These are phyloP conservation scores for Mus caroli DNA, from an alignment of 2,797 vertebrate genomes.

Conservation along the genomic window DNA sequence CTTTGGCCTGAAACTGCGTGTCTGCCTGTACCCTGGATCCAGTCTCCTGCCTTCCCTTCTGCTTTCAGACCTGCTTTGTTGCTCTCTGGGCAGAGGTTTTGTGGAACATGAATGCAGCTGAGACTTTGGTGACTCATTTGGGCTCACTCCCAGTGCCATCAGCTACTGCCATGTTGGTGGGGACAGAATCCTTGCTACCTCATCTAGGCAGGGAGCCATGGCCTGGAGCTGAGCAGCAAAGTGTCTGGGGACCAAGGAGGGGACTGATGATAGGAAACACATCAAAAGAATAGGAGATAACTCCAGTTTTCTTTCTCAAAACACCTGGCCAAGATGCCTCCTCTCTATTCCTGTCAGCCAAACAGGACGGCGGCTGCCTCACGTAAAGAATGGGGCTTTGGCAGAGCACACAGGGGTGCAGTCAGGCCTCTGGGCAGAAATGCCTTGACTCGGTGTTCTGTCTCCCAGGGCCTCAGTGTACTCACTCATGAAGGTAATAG, in stretches of 20 bases:
- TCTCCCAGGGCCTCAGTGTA: not conserved
- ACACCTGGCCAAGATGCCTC: not conserved
- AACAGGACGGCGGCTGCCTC: not conserved
- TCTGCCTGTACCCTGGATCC: not conserved
- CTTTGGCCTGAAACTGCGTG: not conserved
- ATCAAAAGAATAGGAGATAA: not conserved
- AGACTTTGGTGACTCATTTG: not conserved
- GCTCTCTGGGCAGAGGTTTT: not conserved
- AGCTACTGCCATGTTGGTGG: not conserved
- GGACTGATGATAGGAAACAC: not conserved
- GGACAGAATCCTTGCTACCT: not conserved
- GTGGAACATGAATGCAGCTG: not conserved
- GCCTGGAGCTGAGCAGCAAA: not conserved
- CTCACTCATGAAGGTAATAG: not conserved
- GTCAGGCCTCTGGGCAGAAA: not conserved
- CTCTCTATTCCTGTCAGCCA: not conserved
- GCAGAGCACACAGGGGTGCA: not conserved
- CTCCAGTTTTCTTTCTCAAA: conserved; percentile 3
- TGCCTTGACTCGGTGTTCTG: not conserved
- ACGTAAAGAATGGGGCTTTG: not conserved
- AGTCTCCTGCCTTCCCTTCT: not conserved
- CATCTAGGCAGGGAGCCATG: not conserved
- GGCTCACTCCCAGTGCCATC: not conserved
- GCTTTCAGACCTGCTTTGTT: not conserved
- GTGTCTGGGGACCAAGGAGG: not conserved